These are phyloP conservation scores for Agriopis leucophaearia DNA, from an alignment of 2,888 invertebrate genomes.

Conservation along the genomic window DNA sequence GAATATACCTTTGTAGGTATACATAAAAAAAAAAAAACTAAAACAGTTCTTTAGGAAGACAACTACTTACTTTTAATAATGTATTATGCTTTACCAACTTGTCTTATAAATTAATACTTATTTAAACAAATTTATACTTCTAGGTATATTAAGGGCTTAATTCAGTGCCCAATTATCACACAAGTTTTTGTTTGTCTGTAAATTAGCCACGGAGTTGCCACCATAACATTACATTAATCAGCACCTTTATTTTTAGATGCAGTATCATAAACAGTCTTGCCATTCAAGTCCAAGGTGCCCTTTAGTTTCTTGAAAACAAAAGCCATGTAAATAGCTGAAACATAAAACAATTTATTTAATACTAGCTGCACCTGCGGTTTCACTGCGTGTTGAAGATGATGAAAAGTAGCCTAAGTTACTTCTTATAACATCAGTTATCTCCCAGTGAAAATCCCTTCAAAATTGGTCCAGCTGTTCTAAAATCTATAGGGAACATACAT, in stretches of 20 bases:
- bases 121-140: neutral
- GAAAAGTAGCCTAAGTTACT: too few relatives aligned
- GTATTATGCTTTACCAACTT: neutral
- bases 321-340: conserved; percentile 92
- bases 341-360: conserved; percentile 37
- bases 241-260: conserved; percentile 14
- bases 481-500: too few relatives aligned
- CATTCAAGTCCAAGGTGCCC: conserved; percentile 88
- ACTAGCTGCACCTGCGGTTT: too few relatives aligned
- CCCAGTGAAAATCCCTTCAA: too few relatives aligned
- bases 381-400: too few relatives aligned
- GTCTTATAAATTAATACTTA: neutral
- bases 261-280: conserved; percentile 85
- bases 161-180: too few relatives aligned
- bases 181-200: too few relatives aligned
- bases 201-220: neutral
- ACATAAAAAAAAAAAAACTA: neutral
- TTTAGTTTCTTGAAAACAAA: conserved; percentile 94
- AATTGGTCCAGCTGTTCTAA: too few relatives aligned
- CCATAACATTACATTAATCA: neutral
- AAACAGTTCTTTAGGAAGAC: neutral
- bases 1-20: too few relatives aligned
- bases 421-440: too few relatives aligned
- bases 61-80: neutral
- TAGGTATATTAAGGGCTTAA: neutral